Evolutionary conservation across 2,113 vertebrate genomes (phyloP), one percentile per base, ranked within the genome.

Genomic region (Spermophilus dauricus): DNA sequence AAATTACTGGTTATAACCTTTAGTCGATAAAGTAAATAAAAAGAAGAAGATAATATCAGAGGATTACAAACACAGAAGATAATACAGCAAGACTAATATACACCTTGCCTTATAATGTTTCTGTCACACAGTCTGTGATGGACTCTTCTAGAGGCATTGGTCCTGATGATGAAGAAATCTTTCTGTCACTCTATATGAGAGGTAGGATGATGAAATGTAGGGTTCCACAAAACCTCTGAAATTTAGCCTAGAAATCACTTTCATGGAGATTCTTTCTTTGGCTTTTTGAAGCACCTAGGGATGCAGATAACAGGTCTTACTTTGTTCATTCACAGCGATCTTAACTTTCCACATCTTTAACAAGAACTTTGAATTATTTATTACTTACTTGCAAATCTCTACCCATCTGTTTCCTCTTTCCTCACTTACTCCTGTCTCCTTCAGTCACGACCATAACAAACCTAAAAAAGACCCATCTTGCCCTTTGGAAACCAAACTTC

Each of bases 401-500:
- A 16, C 8, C 45, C 20, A 70, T 24, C 53, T 51, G 12, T 76
- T 80, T 80, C 13, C 39, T 75, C 32, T 78, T 86, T 28, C 42
- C 22, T 45, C 24, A 24, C 17, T 67, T 67, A 83, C 32, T 28
- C 67, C 37, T n/a, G 6, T 75, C 18, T 30, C 61, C n/a, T 86
- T 91, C 65, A 63, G n/a, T 85, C 32, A 56, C 22, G 28, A 76
- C 42, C 22, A 2, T 16, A 65, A 82, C 42, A 45, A 89, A 63
- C 8, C 22, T 65, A 75, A 89, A 92, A 53, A 87, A 96, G 61
- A 91, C 16, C 45, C 26, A 39, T 37, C 45, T 95, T 63, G 22
- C 26, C 45, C 53, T 86, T 53, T 42, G 42, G 28, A 97, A 96
- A 95, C 86, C 65, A 91, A 96, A 93, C 20, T 86, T 96, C 39